Base-by-base conservation (phyloP, 1,140 invertebrate species). In the Brachionus angularis region DNA sequence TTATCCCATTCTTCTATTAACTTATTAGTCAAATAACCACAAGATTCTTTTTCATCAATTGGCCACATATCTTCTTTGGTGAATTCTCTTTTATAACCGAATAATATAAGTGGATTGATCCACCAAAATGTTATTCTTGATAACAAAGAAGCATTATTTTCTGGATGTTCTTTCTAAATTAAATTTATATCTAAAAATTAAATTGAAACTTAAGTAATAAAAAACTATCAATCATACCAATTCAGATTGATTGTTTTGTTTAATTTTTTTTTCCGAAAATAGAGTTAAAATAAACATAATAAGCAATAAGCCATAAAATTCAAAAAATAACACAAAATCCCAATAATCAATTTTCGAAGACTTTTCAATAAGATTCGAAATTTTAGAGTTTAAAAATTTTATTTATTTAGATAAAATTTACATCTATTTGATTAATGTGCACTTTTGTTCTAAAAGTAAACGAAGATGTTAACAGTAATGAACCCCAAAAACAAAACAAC, bases 61-160 rank as follows among this genome's bases (percentile, higher is more conserved):
- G 21, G 21, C 62, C 62, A 67, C 62, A 47, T 67, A 14, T 67
- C 62, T 16, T 67, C 42, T 31, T 34, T n/a, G 7, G 42, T 50
- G 12, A 67, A 23, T 34, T 46, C 42, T 47, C 27, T 47, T 21
- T 18, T 46, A 67, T 67, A 67, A 10, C 62, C 62, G 36, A 7
- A 47, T 34, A 67, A 47, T 23, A 67, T 67, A 5, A 67, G 47
- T 10, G 62, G 62, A 16, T 67, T 67, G 7, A 67, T 21, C 62
- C 62, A 67, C 62, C 62, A 67, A 50, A 67, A 67, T n/a, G 62
- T 67, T 2, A 67, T 21, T 12, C 62, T 46, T 34, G 62, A 67
- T n/a, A 67, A n/a, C 14, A 67, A 47, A 23, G 62, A 23, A 33
- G 42, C 5, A 7, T 8, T 50, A n/a, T 67, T 16, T 27, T 67